These are phyloP conservation scores for Mayetiola destructor DNA, from an alignment of 2,888 invertebrate genomes.

Conservation along the genomic window DNA sequence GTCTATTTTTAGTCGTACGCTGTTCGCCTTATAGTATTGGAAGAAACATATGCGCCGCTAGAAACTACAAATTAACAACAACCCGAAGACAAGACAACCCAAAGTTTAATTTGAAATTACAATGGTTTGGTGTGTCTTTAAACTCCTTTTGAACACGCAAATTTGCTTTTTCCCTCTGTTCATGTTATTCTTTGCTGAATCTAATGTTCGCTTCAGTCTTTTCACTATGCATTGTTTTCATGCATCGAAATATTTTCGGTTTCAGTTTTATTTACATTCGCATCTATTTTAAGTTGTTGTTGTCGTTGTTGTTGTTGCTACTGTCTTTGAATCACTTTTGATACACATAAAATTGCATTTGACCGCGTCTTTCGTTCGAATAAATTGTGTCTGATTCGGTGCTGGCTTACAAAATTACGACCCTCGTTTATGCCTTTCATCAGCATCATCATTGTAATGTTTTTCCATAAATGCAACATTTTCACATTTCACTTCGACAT, in stretches of 20 bases:
- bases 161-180: neutral
- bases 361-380: slow-evolving; percentile 1
- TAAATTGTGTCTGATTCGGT: slow-evolving; percentile 6
- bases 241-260: neutral
- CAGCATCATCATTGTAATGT: slow-evolving; percentile 11
- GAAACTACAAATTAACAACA: slow-evolving; percentile 4
- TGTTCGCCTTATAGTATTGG: too few species aligned
- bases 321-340: neutral
- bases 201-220: neutral
- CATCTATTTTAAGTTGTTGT: neutral
- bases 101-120: slow-evolving; percentile 11
- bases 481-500: slow-evolving; percentile 4
- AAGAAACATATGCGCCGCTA: too few species aligned
- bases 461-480: slow-evolving; percentile 2
- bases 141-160: slow-evolving; percentile 12
- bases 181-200: neutral
- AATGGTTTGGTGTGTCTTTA: neutral
- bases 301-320: too few species aligned
- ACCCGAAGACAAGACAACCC: slow-evolving; percentile 3
- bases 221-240: neutral
- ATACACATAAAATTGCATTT: neutral
- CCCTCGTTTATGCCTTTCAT: slow-evolving; percentile 5
- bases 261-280: neutral
- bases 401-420: slow-evolving; percentile 4
- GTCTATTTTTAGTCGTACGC: too few species aligned